phyloP scores from a whole-genome alignment of 2,888 invertebrate genomes.

The Microctonus hyperodae region DNA sequence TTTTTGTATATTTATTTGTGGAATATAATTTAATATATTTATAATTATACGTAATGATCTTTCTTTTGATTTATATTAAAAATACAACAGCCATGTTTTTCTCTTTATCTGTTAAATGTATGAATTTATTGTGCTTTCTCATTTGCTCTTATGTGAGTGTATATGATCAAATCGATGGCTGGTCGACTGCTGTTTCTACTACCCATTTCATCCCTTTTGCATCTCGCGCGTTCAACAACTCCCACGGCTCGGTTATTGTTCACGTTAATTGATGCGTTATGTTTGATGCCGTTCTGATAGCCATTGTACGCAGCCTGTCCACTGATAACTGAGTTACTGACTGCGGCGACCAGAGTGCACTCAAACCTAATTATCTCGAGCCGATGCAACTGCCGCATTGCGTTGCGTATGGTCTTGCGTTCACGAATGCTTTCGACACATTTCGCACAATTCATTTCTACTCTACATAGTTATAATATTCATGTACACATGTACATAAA shows the following conservation, averaged over 20 bases:
- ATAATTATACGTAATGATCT: too few relatives aligned
- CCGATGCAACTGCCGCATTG: slow-evolving; percentile 61
- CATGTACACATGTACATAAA: slow-evolving; percentile 6
- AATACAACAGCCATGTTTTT: slow-evolving; percentile 18
- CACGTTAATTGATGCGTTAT: slow-evolving; percentile 65
- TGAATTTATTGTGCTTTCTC: slow-evolving; percentile 28
- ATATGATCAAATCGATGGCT: not conserved
- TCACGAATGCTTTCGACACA: slow-evolving; percentile 20
- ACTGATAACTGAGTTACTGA: slow-evolving; percentile 64
- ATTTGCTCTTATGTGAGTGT: slow-evolving; percentile 35
- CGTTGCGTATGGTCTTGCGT: slow-evolving; percentile 45
- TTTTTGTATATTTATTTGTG: too few relatives aligned
- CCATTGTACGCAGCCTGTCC: slow-evolving; percentile 62
- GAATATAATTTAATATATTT: too few relatives aligned
- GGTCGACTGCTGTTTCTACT: not conserved
- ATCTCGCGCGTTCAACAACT: slow-evolving; percentile 35
- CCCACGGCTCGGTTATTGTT: slow-evolving; percentile 61
- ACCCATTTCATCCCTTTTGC: slow-evolving; percentile 5
- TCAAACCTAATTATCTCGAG: slow-evolving; percentile 64
- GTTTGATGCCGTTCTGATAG: slow-evolving; percentile 64
- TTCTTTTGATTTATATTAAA: slow-evolving; percentile 35
- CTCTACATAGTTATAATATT: slow-evolving; percentile 3
- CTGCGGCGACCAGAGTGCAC: slow-evolving; percentile 63
- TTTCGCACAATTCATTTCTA: slow-evolving; percentile 31
- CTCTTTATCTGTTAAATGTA: not conserved